Evolutionary conservation across 2,113 vertebrate genomes (phyloP).

Genomic region (Mustelus asterias): DNA sequence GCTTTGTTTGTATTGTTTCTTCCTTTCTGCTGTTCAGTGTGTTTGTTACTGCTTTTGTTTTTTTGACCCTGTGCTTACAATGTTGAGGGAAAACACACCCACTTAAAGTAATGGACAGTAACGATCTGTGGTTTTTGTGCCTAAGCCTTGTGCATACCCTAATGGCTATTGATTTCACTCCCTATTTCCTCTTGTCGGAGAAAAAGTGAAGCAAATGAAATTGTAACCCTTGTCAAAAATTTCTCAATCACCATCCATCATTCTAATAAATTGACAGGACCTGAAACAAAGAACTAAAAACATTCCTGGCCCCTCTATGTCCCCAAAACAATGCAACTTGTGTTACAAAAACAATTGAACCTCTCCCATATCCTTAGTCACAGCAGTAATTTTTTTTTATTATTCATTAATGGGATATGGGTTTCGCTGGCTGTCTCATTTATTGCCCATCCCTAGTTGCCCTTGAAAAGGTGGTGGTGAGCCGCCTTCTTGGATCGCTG

Average conservation of each 20-base stretch:
- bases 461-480: too few relatives aligned
- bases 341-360: background rate
- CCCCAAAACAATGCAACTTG: background rate
- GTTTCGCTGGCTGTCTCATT: too few relatives aligned
- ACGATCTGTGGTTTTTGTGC: conserved; percentile 1
- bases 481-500: too few relatives aligned
- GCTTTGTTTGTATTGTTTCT: background rate
- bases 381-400: too few relatives aligned
- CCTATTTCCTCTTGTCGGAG: background rate
- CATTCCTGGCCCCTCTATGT: background rate
- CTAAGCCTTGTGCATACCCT: background rate
- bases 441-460: too few relatives aligned
- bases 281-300: background rate
- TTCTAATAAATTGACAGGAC: background rate
- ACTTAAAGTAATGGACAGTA: background rate
- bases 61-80: background rate
- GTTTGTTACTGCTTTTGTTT: background rate
- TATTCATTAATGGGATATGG: too few relatives aligned
- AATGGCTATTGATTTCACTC: background rate
- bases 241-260: background rate
- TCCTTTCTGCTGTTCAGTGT: background rate
- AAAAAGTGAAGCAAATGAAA: background rate
- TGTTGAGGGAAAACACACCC: background rate
- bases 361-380: background rate
- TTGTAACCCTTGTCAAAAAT: background rate